Base-by-base conservation (phyloP, 2,797 vertebrate genomes). In the Muscicapa striata region DNA sequence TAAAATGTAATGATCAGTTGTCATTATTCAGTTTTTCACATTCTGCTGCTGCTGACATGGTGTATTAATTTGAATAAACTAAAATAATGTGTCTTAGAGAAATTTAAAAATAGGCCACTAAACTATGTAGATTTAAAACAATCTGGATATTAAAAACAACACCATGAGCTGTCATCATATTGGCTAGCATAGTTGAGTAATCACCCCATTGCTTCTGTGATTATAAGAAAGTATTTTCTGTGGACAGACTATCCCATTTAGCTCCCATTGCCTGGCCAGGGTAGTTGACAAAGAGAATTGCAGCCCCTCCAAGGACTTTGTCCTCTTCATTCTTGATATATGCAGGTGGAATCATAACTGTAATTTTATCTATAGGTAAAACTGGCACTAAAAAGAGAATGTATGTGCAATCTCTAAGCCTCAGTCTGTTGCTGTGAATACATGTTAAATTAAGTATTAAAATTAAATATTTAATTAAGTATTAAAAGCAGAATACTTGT, bases 41-140 rank as follows among this genome's bases (percentile, higher is more conserved):
- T 74, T 81, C 52, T 74, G 22, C 45, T 13, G 52, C 32, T 85
- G 15, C 12, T 76, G 45, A 68, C 72, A 34, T 21, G 73, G 19
- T 41, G 14, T 62, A 62, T 80, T 87, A 61, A 87, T 94, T 84
- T 85, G 68, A 91, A 68, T 80, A 91, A 91, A 80, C 20, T 54
- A 58, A 64, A 83, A 80, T 41, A 67, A 48, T 20, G 1, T 69
- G 29, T 63, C 12, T 67, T 73, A 46, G 13, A 87, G 34, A 91
- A 87, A 55, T 80, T 59, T 83, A 36, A 14, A 82, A 81, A 48
- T 52, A 81, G 24, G 6, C 15, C 36, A 45, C 51, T 72, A 85
- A 75, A 80, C 81, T 69, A 14, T 15, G 24, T 32, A 30, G 51
- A 27, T 73, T 87, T 89, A 90, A 85, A 92, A 78, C 24, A 76